Base-by-base conservation (phyloP, 2,113 vertebrate genomes). In the Hippocampus comes region DNA sequence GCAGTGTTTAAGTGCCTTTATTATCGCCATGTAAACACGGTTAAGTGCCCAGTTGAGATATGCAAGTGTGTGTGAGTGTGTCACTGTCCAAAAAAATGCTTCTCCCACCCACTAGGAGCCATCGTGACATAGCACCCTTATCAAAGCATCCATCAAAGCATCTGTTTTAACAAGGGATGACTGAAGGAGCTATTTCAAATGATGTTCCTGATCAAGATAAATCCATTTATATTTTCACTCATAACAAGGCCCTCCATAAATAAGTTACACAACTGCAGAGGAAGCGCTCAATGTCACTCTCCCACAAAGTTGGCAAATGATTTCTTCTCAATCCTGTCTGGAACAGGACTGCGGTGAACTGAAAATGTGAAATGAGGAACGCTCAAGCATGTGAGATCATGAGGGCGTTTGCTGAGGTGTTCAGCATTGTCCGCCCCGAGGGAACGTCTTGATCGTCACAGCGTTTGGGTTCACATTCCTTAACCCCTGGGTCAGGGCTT, bases 401-500 rank as follows among this genome's bases (percentile, higher is more conserved):
- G 73, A 73, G 76, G 81, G 73, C 71, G 42, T 88, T 86, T 81
- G 73, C 78, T 74, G 82, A 87, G 85, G 86, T 88, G 82, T 86
- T 68, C 70, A 1, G 72, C 75, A 77, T 79, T 74, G 87, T 83
- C 78, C 63, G n/a, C 76, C 87, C 81, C 51, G 64, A 82, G 85
- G 83, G 84, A 84, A 83, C 82, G 86, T 88, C 87, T 83, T 72
- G 81, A 79, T 89, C 76, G 84, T 87, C 85, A 83, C 73, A 86
- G 71, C 77, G 82, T 64, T 38, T 46, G 71, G 79, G 88, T 90
- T 93, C 91, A 90, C 89, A 92, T 93, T 93, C 92, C 89, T 91
- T 87, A 78, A 90, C 84, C 87, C 81, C 80, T 17, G 82, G 91
- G 90, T 92, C 90, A 91, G 86, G 79, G 84, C 84, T 88, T 88